These are phyloP conservation scores for Globodera rostochiensis DNA, from an alignment of 1,140 invertebrate genomes.

Conservation along the genomic window DNA sequence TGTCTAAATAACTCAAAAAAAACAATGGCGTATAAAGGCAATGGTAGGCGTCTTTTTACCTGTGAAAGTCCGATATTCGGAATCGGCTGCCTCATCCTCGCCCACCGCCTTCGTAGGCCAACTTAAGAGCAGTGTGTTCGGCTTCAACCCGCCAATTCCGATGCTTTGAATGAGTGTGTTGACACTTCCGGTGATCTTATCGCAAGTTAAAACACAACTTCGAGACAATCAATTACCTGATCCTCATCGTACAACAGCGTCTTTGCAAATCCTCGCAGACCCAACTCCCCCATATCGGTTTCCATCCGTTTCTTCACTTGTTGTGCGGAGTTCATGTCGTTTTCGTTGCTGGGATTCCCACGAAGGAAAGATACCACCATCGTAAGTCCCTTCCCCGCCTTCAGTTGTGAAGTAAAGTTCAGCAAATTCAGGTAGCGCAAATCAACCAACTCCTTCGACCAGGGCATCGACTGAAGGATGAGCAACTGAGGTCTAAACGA, in stretches of 20 bases:
- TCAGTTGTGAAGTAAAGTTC: constrained; percentile 60
- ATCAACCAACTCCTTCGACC: constrained; percentile 60
- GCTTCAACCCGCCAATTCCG: constrained; percentile 89
- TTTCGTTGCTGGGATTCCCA: constrained; percentile 68
- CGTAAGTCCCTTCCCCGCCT: constrained; percentile 78
- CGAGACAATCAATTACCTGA: constrained; percentile 70
- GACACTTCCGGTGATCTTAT: constrained; percentile 78
- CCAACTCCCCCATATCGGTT: constrained; percentile 54
- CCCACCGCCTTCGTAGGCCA: constrained; percentile 88
- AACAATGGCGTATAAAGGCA: background rate
- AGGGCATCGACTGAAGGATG: constrained; percentile 61
- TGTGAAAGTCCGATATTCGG: constrained; percentile 61
- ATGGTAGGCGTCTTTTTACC: constrained; percentile 31
- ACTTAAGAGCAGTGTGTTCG: constrained; percentile 94
- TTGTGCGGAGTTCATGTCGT: constrained; percentile 50
- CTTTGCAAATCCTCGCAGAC: constrained; percentile 61
- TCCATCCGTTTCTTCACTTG: constrained; percentile 59
- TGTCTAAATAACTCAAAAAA: constrained; percentile 37
- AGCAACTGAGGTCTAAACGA: constrained; percentile 54
- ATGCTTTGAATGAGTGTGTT: constrained; percentile 76
- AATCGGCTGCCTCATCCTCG: constrained; percentile 42
- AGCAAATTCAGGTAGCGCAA: constrained; percentile 60
- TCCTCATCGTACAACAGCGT: constrained; percentile 59
- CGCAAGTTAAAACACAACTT: constrained; percentile 72
- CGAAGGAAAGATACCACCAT: constrained; percentile 86